Evolutionary conservation across 2,888 invertebrate species (phyloP).

Genomic region (Subacronicta megacephala): DNA sequence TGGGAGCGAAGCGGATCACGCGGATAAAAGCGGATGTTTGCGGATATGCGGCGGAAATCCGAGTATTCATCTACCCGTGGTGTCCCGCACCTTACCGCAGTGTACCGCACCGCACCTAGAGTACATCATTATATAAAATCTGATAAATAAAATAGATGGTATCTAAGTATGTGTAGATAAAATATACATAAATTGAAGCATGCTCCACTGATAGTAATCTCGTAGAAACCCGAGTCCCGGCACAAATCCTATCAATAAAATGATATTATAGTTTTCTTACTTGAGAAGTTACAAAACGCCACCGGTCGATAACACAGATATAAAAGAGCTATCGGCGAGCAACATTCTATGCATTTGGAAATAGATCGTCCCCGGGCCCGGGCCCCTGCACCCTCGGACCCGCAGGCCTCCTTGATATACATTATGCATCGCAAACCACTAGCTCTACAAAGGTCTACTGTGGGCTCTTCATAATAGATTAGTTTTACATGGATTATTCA

Average conservation of each 20-base stretch:
- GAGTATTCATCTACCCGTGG: neutral
- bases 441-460: neutral
- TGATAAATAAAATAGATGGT: neutral
- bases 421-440: slow-evolving; percentile 15
- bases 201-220: slow-evolving; percentile 11
- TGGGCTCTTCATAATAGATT: neutral
- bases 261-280: slow-evolving; percentile 5
- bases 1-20: slow-evolving; percentile 16
- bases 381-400: slow-evolving; percentile 11
- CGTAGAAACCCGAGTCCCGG: neutral
- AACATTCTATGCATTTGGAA: slow-evolving; percentile 39
- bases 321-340: neutral
- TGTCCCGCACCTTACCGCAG: neutral
- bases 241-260: slow-evolving; percentile 16
- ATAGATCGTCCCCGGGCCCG: slow-evolving; percentile 14
- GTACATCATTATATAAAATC: neutral
- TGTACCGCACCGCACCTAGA: neutral
- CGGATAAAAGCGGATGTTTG: slow-evolving; percentile 15
- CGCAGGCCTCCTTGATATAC: neutral
- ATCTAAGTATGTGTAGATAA: neutral
- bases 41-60: slow-evolving; percentile 16
- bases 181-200: slow-evolving; percentile 10
- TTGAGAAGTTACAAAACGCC: neutral
- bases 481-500: no score
- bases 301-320: neutral